Conservation (phyloP, 2,113 vertebrate genomes). For the Corvus hawaiiensis region DNA sequence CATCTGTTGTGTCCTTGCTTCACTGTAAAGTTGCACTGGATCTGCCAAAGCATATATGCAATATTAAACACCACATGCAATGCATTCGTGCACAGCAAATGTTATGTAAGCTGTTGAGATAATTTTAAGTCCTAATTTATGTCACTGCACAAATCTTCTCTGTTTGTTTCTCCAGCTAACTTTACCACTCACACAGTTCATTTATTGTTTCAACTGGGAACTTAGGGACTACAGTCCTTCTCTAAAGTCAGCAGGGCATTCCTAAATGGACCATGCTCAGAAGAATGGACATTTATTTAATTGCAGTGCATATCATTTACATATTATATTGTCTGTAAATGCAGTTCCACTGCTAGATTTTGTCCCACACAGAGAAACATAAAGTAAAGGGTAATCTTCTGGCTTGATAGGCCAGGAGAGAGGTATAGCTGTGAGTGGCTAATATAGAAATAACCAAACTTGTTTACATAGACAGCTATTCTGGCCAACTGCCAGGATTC, state of each 20-base stretch:
- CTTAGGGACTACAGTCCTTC: neutral
- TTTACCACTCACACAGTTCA: neutral
- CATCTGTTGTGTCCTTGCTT: constrained; percentile 9
- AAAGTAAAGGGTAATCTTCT: neutral
- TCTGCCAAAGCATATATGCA: constrained; percentile 13
- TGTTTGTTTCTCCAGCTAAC: neutral
- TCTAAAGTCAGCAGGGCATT: neutral
- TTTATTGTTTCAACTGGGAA: neutral
- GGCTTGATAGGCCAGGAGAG: neutral
- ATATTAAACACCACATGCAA: constrained; percentile 29
- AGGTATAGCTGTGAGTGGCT: neutral
- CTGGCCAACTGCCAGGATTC: neutral
- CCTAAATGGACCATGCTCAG: neutral
- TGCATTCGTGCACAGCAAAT: neutral
- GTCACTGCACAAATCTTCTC: neutral
- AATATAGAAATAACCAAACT: neutral
- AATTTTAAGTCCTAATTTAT: neutral
- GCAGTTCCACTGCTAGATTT: neutral
- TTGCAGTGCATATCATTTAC: neutral
- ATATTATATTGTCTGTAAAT: neutral
- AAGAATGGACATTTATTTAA: neutral
- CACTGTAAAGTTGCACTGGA: neutral
- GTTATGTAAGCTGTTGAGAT: neutral
- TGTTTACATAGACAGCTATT: neutral
- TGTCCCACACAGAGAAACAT: neutral